Evolutionary conservation across 2,888 invertebrate species (phyloP).

Genomic region (Drosophila percnosoma): DNA sequence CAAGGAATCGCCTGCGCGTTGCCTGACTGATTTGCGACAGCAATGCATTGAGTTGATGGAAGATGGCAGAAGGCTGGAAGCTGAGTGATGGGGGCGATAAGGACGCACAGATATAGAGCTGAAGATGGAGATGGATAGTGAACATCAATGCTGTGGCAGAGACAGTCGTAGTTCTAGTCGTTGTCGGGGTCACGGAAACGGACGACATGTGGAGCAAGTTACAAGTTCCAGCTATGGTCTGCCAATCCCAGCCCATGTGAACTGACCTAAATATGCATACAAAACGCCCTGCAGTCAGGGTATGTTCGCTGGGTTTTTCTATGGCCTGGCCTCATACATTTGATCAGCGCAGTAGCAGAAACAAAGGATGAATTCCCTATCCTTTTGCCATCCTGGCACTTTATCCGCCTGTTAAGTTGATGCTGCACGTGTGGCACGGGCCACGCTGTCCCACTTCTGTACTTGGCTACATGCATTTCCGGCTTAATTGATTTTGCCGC

Average conservation of each 20-base stretch:
- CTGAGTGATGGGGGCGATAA: background rate
- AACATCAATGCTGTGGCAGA: constrained; percentile 41
- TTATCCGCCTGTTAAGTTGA: constrained; percentile 72
- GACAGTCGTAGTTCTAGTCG: constrained; percentile 7
- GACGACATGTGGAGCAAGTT: constrained; percentile 71
- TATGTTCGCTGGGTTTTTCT: constrained; percentile 31
- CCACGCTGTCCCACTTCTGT: constrained; percentile 23
- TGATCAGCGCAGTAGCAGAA: constrained; percentile 33
- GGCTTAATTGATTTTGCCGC: constrained; percentile 82
- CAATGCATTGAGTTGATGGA: constrained; percentile 42
- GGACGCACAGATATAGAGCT: background rate
- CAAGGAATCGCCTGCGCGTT: constrained; percentile 7
- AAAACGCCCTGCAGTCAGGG: constrained; percentile 19
- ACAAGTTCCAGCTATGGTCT: constrained; percentile 30
- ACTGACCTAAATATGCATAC: constrained; percentile 55
- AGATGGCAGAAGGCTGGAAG: constrained; percentile 13
- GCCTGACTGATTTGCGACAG: constrained; percentile 56
- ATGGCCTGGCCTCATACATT: constrained; percentile 13
- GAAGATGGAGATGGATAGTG: constrained; percentile 26
- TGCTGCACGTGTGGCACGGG: constrained; percentile 64
- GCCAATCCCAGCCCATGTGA: constrained; percentile 13
- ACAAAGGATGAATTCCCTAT: constrained; percentile 38
- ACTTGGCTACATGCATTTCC: constrained; percentile 73
- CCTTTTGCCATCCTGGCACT: constrained; percentile 47
- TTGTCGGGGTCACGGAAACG: constrained; percentile 55